phyloP scores from a whole-genome alignment of 2,113 vertebrate species.

The Leptobrachium ailaonicum region DNA sequence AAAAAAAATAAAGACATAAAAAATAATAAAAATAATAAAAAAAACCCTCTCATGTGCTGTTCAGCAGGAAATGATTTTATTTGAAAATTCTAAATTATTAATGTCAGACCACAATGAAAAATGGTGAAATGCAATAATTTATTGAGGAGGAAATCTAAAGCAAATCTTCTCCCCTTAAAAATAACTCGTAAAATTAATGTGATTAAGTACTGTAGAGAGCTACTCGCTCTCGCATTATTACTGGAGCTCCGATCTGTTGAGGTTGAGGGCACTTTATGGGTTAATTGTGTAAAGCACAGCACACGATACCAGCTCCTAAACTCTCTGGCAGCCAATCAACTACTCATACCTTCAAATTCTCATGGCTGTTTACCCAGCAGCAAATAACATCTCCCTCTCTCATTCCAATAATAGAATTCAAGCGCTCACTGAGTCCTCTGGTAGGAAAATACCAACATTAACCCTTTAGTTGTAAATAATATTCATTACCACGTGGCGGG shows the following conservation, averaged over 20 bases:
- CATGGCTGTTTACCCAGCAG: slow-evolving; percentile 10
- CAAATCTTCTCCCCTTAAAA: slow-evolving; percentile 2
- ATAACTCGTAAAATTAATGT: slow-evolving; percentile 9
- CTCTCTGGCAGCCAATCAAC: slow-evolving; percentile 16
- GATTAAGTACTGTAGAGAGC: not conserved
- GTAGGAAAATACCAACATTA: not conserved
- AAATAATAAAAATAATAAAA: too few relatives aligned
- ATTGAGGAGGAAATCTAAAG: slow-evolving; percentile 1
- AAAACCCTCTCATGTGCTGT: not conserved
- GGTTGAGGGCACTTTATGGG: not conserved
- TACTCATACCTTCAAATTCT: slow-evolving; percentile 31
- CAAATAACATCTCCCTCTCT: not conserved
- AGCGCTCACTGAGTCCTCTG: not conserved
- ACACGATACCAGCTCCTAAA: slow-evolving; percentile 17
- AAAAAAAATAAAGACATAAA: not conserved
- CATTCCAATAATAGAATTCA: not conserved
- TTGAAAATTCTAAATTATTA: slow-evolving; percentile 13
- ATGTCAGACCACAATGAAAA: slow-evolving; percentile 13
- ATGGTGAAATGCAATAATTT: slow-evolving; percentile 1
- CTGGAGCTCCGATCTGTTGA: not conserved
- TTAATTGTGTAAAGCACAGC: slow-evolving; percentile 23
- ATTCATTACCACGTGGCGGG: too few relatives aligned
- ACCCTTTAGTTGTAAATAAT: not conserved
- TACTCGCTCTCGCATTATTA: not conserved
- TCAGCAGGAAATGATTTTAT: slow-evolving; percentile 17